These are phyloP conservation scores for Diuraphis noxia DNA, from an alignment of 1,140 invertebrate species.

Conservation along the genomic window DNA sequence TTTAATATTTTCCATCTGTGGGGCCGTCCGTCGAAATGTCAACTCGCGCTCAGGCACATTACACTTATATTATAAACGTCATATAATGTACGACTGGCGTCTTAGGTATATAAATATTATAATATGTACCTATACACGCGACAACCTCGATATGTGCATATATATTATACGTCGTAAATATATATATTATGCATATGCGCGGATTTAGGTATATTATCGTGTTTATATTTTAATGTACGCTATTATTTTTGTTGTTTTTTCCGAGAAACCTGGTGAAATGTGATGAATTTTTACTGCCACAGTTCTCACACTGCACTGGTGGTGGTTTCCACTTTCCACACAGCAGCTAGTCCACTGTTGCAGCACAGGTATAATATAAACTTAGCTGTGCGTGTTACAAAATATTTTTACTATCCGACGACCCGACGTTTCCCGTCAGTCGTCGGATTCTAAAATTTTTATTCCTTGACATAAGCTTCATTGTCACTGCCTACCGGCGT, in stretches of 20 bases:
- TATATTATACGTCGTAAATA: not conserved
- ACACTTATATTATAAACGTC: not conserved
- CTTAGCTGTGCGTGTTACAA: not conserved
- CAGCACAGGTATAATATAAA: not conserved
- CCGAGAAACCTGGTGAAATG: not conserved
- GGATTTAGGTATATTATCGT: not conserved
- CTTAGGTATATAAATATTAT: not conserved
- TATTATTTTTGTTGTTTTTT: conserved; percentile 13
- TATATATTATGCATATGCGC: not conserved
- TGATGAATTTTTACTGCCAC: not conserved
- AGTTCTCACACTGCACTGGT: not conserved
- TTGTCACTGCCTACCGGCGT: not conserved
- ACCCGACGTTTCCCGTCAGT: not conserved
- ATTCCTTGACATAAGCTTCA: not conserved
- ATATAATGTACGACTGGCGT: conserved; percentile 3
- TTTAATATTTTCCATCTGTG: conserved; percentile 50
- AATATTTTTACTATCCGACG: not conserved
- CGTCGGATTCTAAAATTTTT: not conserved
- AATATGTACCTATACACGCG: not conserved
- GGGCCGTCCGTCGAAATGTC: not conserved
- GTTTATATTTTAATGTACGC: not conserved
- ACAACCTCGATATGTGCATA: not conserved
- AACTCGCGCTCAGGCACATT: not conserved
- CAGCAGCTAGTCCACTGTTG: not conserved
- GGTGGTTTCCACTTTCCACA: not conserved